phyloP scores from a whole-genome alignment of 1,140 invertebrate species.

The Maniola jurtina region DNA sequence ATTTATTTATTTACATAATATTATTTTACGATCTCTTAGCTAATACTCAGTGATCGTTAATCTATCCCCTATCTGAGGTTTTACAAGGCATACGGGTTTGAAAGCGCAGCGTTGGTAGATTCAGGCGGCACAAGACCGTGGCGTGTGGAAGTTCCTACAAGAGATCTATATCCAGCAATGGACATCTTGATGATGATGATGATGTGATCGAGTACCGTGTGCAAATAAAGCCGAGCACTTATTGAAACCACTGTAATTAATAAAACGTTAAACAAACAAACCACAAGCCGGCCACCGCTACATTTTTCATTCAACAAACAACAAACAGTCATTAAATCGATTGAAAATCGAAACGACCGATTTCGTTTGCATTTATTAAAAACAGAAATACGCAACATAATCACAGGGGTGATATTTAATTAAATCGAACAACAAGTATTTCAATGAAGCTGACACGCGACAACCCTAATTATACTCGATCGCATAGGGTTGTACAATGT shows the following conservation, averaged over 20 bases:
- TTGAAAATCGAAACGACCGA: constrained; percentile 16
- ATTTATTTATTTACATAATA: too few species aligned
- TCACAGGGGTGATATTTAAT: constrained; percentile 40
- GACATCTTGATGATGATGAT: background rate
- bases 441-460: constrained; percentile 38
- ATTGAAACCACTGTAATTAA: background rate
- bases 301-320: constrained; percentile 12
- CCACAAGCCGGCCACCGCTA: constrained; percentile 1
- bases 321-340: constrained; percentile 17
- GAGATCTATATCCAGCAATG: background rate
- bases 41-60: too few species aligned
- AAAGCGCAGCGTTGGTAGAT: too few species aligned
- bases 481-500: constrained; percentile 13
- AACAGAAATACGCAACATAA: constrained; percentile 39
- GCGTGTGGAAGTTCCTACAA: too few species aligned
- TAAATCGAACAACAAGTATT: constrained; percentile 40
- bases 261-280: constrained; percentile 11
- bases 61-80: too few species aligned
- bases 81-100: too few species aligned
- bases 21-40: too few species aligned
- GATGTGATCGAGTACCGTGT: background rate
- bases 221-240: background rate
- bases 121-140: too few species aligned
- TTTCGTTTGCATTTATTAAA: constrained; percentile 37
- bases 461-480: constrained; percentile 38